Evolutionary conservation across 2,113 vertebrate genomes (phyloP), one percentile per base, ranked within the genome.

Genomic region (Podarcis raffonei): DNA sequence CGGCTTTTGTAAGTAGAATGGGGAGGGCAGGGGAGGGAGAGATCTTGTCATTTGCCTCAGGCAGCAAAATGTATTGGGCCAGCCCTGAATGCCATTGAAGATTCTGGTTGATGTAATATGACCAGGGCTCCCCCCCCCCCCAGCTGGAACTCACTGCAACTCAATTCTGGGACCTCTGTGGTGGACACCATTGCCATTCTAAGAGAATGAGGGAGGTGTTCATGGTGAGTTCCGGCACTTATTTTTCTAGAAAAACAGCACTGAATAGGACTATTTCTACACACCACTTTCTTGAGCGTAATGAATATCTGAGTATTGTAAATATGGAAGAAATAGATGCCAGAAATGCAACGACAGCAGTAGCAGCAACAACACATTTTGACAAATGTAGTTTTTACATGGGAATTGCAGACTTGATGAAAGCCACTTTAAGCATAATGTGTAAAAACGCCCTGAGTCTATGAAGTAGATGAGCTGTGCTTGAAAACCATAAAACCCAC

Each of bases 81-180:
- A 42, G 57, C 57, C 57, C 57, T 59, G 16, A 59, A 72, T 32
- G 42, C 42, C 71, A 71, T 53, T 84, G 72, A 18, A 57, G 4
- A 77, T 42, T 39, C 37, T 37, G 57, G 15, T 32, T 0, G 3
- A 35, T 62, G 23, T 27, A 76, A 27, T 71, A 71, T 11, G 48
- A 48, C 48, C 48, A 48, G 48, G 48, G 48, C 8, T 48, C 1
- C 1, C 0, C 1, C 2, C 1, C 2, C 9, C 9, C 9, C 48
- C 48, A 53, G 11, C 48, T 53, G 48, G 48, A 53, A 53, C 48
- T 53, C 48, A 53, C 48, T 53, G 48, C 9, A 53, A 53, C 48
- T 53, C 48, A 53, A 2, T 53, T 53, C 48, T 53, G 48, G 48
- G 9, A 53, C 48, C 48, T 53, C 48, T 53, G 48, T 12, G 48